phyloP scores from a whole-genome alignment of 1,140 invertebrate genomes.

The Apis mellifera region DNA sequence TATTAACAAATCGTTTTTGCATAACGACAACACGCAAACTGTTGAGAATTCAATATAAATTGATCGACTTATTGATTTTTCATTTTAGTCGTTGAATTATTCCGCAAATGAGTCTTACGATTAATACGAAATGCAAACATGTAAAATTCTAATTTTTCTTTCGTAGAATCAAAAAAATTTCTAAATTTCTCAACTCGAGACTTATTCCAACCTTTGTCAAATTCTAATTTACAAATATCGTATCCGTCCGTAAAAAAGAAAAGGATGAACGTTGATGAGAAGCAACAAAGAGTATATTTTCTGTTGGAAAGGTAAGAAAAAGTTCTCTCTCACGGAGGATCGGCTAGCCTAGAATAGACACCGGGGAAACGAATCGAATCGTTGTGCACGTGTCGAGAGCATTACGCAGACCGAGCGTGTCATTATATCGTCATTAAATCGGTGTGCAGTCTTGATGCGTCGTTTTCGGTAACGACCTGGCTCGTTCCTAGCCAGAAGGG shows the following conservation, averaged over 20 bases:
- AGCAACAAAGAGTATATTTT: too few relatives aligned
- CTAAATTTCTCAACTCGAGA: too few relatives aligned
- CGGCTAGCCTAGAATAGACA: not conserved
- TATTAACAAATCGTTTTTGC: too few relatives aligned
- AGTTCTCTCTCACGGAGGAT: not conserved
- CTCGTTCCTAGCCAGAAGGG: constrained; percentile 48
- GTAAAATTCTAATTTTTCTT: not conserved
- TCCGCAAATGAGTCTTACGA: too few relatives aligned
- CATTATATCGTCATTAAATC: constrained; percentile 67
- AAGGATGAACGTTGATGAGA: too few relatives aligned
- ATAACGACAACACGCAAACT: too few relatives aligned
- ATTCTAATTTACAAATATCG: not conserved
- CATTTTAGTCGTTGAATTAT: too few relatives aligned
- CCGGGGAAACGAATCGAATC: not conserved
- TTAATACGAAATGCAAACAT: too few relatives aligned
- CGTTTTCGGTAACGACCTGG: constrained; percentile 61
- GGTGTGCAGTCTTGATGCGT: constrained; percentile 46
- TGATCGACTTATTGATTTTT: too few relatives aligned
- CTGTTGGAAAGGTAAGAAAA: not conserved
- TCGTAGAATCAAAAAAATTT: not conserved
- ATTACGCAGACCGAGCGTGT: constrained; percentile 54
- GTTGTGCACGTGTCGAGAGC: constrained; percentile 55
- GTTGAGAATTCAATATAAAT: too few relatives aligned
- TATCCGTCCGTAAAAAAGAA: not conserved
- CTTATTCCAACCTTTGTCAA: not conserved